Percentiles rank a stretch among this genome's conserved stretches.
phyloP scores from a whole-genome alignment of 2,888 invertebrate species.

The Penaeus monodon region DNA sequence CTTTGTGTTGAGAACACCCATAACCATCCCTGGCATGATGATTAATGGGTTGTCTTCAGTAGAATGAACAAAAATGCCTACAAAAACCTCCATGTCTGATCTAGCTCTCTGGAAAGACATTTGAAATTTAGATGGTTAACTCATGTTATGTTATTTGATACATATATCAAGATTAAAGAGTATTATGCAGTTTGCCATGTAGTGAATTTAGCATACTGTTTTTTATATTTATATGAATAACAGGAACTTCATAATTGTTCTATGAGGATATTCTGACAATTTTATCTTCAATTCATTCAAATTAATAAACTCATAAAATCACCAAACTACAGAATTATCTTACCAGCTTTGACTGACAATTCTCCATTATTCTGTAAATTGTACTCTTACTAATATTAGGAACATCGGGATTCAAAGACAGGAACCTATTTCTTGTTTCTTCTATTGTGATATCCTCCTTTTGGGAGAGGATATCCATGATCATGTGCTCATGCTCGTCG shows the following conservation, averaged over 20 bases:
- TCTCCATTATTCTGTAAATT: slow-evolving; percentile 65
- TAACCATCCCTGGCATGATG: slow-evolving; percentile 56
- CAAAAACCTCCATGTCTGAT: slow-evolving; percentile 65
- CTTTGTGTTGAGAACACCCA: slow-evolving; percentile 64
- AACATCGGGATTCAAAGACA: slow-evolving; percentile 64
- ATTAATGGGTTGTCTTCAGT: slow-evolving; percentile 57
- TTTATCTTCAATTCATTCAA: too few relatives aligned
- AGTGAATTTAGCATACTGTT: too few relatives aligned
- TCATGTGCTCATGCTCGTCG: slow-evolving; percentile 64
- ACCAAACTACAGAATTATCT: background rate
- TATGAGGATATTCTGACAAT: too few relatives aligned
- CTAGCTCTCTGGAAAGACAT: slow-evolving; percentile 54
- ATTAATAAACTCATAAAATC: too few relatives aligned
- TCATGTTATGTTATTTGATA: background rate
- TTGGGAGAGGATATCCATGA: slow-evolving; percentile 64
- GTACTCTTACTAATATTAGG: slow-evolving; percentile 65
- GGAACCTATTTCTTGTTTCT: slow-evolving; percentile 63
- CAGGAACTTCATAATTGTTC: too few relatives aligned
- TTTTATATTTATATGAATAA: too few relatives aligned
- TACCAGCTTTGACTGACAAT: slow-evolving; percentile 65
- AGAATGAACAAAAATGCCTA: slow-evolving; percentile 62
- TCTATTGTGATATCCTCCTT: slow-evolving; percentile 65
- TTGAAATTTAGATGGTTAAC: background rate
- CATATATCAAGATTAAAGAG: too few relatives aligned
- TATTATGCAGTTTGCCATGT: too few relatives aligned